Evolutionary conservation across 2,797 vertebrate genomes (phyloP).

Genomic region (Psittacula derbiana): DNA sequence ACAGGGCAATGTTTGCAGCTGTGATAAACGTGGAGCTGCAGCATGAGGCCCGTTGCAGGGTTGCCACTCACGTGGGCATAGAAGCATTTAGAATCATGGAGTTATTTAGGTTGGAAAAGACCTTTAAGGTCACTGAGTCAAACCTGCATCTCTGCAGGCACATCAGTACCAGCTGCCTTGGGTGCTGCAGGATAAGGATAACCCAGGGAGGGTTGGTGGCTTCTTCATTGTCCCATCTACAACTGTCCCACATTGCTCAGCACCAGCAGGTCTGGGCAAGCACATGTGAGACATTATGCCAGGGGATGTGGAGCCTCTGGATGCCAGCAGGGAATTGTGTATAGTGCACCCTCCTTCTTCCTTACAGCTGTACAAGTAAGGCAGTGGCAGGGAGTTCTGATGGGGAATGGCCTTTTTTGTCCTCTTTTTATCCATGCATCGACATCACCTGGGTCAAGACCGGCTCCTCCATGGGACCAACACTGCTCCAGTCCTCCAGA

Average conservation of each 20-base stretch:
- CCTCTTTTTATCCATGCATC: not conserved
- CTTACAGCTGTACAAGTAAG: not conserved
- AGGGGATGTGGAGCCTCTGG: not conserved
- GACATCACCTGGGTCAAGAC: not conserved
- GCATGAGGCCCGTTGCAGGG: not conserved
- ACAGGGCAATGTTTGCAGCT: not conserved
- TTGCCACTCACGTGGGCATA: no score
- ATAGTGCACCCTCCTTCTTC: not conserved
- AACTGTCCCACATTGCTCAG: not conserved
- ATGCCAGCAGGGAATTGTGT: not conserved
- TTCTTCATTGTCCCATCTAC: fast-evolving
- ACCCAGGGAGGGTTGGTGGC: not conserved
- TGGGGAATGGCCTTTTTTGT: not conserved
- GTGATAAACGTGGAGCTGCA: not conserved
- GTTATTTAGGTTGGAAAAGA: not conserved
- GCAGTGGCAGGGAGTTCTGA: fast-evolving
- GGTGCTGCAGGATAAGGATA: not conserved
- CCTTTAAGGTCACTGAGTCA: not conserved
- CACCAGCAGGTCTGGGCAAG: not conserved
- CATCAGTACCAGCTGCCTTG: not conserved
- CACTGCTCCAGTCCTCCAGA: not conserved
- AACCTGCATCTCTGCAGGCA: not conserved
- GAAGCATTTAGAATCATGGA: not conserved
- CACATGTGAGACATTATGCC: fast-evolving
- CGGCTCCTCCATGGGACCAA: not conserved